Conservation (phyloP, 2,888 invertebrate species). For the Eremobia ochroleuca region DNA sequence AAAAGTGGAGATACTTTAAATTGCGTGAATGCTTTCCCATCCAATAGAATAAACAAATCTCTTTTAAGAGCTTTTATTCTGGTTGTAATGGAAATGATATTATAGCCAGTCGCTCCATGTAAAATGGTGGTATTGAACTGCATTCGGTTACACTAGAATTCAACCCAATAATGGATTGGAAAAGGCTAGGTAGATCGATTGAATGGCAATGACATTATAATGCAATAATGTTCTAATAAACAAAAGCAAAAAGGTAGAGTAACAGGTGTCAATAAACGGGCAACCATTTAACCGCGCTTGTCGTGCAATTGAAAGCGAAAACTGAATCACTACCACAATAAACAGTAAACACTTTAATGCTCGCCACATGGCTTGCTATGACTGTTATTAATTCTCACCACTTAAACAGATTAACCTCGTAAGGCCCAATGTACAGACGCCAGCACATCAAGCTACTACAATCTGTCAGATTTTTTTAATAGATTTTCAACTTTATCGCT, state of each 20-base stretch:
- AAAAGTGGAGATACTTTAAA: background rate
- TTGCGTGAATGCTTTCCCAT: background rate
- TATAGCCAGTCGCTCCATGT: background rate
- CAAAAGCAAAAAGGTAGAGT: background rate
- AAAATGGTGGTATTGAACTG: background rate
- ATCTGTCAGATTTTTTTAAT: too few species aligned
- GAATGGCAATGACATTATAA: background rate
- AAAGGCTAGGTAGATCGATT: background rate
- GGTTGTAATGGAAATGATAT: background rate
- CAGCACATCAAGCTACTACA: too few species aligned
- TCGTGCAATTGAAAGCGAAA: slow-evolving; percentile 55
- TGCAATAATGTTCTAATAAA: background rate
- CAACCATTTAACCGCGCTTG: background rate
- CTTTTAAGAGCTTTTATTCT: background rate
- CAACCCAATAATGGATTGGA: background rate
- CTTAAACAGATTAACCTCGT: background rate
- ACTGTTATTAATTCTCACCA: background rate
- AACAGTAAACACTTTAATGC: background rate
- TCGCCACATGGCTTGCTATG: background rate
- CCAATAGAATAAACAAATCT: background rate
- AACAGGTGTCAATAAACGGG: slow-evolving; percentile 13
- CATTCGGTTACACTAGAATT: background rate
- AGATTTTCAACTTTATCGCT: too few species aligned
- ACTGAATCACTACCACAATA: slow-evolving; percentile 11
- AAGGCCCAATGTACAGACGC: too few species aligned